A percentile compares a stretch with the other conserved stretches of the same genome.
Conservation (phyloP, 2,797 vertebrate genomes). For the Megaceryle alcyon region DNA sequence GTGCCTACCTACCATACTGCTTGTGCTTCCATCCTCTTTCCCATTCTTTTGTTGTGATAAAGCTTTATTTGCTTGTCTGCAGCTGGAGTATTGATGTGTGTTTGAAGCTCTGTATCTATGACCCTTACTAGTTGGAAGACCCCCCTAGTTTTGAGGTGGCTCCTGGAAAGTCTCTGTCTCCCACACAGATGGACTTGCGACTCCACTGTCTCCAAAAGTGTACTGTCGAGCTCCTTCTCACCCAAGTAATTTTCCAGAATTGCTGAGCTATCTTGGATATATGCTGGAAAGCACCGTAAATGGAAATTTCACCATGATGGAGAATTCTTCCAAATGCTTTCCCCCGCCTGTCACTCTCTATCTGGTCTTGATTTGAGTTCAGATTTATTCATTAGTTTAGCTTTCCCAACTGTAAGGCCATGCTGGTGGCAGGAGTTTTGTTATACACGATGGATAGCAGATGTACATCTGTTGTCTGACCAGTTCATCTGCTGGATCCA, state of each 20-base stretch:
- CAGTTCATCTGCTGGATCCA: background rate
- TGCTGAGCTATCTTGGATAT: background rate
- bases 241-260: background rate
- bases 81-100: fast-evolving
- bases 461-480: background rate
- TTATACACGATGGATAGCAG: fast-evolving
- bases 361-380: background rate
- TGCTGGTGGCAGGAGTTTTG: background rate
- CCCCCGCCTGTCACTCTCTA: background rate
- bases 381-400: background rate
- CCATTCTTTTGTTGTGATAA: background rate
- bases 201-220: background rate
- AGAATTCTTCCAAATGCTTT: background rate
- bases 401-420: background rate
- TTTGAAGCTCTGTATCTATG: background rate
- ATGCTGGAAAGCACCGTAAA: background rate
- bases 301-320: background rate
- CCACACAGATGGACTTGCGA: background rate
- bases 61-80: background rate
- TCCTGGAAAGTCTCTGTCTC: background rate
- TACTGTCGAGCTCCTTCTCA: background rate
- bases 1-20: background rate
- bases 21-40: background rate
- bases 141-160: background rate
- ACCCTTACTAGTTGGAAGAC: background rate